A percentile compares a stretch with the other conserved stretches of the same genome.
Conservation (phyloP, 2,888 invertebrate genomes). For the Synanthedon myopaeformis region DNA sequence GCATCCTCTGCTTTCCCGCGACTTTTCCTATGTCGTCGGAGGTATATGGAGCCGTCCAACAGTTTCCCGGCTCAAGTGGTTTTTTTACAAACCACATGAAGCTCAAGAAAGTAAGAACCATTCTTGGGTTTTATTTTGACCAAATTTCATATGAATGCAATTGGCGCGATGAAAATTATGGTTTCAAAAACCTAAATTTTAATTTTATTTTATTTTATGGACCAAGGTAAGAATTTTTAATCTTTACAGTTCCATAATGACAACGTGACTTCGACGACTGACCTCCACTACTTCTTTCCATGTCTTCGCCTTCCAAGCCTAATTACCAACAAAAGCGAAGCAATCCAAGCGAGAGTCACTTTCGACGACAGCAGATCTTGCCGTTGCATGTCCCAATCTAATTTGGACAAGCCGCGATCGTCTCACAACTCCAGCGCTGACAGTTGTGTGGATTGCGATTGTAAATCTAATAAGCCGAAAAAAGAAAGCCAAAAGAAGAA, state of each 20-base stretch:
- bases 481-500: constrained; percentile 4
- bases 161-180: no score
- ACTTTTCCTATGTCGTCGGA: no score
- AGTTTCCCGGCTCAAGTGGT: no score
- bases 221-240: neutral
- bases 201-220: neutral
- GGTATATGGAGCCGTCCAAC: no score
- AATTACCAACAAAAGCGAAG: constrained; percentile 13
- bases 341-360: constrained; percentile 25
- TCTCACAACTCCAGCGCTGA: no score
- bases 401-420: neutral
- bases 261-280: constrained; percentile 48
- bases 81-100: no score
- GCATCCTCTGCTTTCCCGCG: no score
- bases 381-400: constrained; percentile 10
- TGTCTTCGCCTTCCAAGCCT: constrained; percentile 13
- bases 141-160: no score
- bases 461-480: neutral
- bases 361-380: constrained; percentile 15
- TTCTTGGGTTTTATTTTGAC: no score
- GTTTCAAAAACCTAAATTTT: neutral
- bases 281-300: constrained; percentile 48
- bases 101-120: no score
- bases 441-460: neutral
- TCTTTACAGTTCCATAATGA: constrained; percentile 54